Base-by-base conservation (phyloP, 2,888 invertebrate genomes). In the Phania funesta region DNA sequence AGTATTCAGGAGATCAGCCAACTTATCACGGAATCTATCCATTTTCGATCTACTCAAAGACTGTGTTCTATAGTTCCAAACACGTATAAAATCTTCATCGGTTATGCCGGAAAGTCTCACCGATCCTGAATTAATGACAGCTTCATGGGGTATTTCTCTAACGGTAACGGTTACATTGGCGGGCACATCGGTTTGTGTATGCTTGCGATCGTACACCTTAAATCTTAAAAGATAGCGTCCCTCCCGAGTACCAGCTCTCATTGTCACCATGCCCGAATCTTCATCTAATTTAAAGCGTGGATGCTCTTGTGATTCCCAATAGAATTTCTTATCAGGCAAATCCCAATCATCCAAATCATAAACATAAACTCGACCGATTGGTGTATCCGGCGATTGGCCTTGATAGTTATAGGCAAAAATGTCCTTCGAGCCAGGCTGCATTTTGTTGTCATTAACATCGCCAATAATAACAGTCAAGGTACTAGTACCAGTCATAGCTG, bases 341-440 rank as follows among this genome's bases (percentile, higher is more conserved):
- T 99, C 99, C 99, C 99, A 99, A 90, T 99, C 99, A 91, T 99
- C 99, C 84, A 97, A 92, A 92, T 99, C 99, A 89, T 97, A 97
- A 0, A 99, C 99, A 91, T 98, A 99, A 7, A 99, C 99, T 83
- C 97, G 93, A 38, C 99, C 99, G 84, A 99, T 96, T 90, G 96
- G 96, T 0, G 97, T 96, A 86, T 96, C 97, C 26, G 96, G 96
- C 73, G 97, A 95, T 91, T 96, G 95, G 13, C 97, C 96, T 93
- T 96, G 94, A 87, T 99, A 99, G 91, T 98, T 99, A 91, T 99
- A 99, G 2, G 99, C 98, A 89, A 98, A 96, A 87, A 99, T 98
- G 85, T 98, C 96, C 92, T 99, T 99, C 4, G 96, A 95, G 1
- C 99, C 99, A 0, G 99, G 97, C 89, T 97, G 97, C 97, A 99